These are phyloP conservation scores for Rhipidura dahli DNA, from an alignment of 2,113 vertebrate genomes.

Conservation along the genomic window DNA sequence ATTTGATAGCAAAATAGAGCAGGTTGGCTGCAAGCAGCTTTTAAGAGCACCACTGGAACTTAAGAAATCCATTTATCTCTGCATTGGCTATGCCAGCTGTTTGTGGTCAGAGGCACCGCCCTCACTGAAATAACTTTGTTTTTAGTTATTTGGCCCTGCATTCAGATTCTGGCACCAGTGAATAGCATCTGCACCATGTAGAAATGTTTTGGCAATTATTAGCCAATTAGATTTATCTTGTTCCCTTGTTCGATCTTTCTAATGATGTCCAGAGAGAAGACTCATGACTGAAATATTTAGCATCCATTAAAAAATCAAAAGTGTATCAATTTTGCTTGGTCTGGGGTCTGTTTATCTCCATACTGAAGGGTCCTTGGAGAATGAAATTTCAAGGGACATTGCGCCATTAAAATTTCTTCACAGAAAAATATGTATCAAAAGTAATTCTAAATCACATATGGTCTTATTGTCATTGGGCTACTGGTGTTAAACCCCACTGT, in stretches of 20 bases:
- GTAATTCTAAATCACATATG: neutral
- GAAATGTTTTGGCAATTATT: neutral
- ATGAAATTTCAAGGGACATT: neutral
- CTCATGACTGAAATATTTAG: neutral
- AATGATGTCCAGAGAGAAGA: neutral
- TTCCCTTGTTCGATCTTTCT: neutral
- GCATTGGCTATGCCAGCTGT: neutral
- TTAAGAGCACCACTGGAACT: neutral
- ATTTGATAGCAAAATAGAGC: neutral
- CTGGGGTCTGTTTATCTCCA: neutral
- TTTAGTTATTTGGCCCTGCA: neutral
- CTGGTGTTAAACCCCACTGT: accelerated
- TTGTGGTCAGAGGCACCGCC: neutral
- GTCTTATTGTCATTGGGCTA: neutral
- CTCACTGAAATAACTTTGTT: neutral
- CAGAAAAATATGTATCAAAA: neutral
- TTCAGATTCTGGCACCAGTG: neutral
- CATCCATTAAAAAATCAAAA: neutral
- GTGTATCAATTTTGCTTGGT: neutral
- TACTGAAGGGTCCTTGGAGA: neutral
- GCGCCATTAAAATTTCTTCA: neutral
- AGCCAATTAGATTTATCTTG: neutral
- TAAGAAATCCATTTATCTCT: neutral
- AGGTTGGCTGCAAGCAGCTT: neutral
- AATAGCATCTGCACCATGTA: neutral